Conservation (phyloP, 1,140 invertebrate genomes). For the Brachystomella parvula region DNA sequence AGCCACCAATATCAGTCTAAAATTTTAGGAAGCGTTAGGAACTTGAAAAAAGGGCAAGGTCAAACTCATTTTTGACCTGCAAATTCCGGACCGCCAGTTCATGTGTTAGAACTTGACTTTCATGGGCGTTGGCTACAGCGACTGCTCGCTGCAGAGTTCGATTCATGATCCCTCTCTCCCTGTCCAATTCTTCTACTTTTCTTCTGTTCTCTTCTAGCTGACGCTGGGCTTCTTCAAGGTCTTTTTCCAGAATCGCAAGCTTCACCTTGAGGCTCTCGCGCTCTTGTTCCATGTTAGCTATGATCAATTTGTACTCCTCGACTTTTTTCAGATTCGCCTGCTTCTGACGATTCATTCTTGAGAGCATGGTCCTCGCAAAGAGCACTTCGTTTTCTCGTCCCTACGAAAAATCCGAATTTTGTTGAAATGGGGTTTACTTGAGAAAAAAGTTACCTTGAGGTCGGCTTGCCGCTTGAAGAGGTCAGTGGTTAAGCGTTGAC, state of each 20-base stretch:
- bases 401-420: slow-evolving; percentile 5
- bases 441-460: background rate
- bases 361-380: background rate
- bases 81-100: slow-evolving; percentile 18
- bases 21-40: background rate
- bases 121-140: slow-evolving; percentile 15
- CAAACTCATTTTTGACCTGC: background rate
- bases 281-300: slow-evolving; percentile 12
- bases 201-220: slow-evolving; percentile 23
- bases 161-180: slow-evolving; percentile 20
- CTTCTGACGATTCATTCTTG: slow-evolving; percentile 13
- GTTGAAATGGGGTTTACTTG: background rate
- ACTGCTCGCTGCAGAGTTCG: slow-evolving; percentile 19
- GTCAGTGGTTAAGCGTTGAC: background rate
- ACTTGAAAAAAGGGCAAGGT: background rate
- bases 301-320: background rate
- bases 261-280: slow-evolving; percentile 19
- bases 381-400: background rate
- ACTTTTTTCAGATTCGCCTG: slow-evolving; percentile 12
- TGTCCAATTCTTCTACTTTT: slow-evolving; percentile 28
- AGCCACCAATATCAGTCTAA: slow-evolving; percentile 16
- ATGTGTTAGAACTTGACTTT: slow-evolving; percentile 13
- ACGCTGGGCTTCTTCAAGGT: slow-evolving; percentile 22
- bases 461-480: background rate
- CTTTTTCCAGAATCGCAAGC: slow-evolving; percentile 23